phyloP scores from a whole-genome alignment of 2,888 invertebrate genomes.

The Macrosoma leucophasiata region DNA sequence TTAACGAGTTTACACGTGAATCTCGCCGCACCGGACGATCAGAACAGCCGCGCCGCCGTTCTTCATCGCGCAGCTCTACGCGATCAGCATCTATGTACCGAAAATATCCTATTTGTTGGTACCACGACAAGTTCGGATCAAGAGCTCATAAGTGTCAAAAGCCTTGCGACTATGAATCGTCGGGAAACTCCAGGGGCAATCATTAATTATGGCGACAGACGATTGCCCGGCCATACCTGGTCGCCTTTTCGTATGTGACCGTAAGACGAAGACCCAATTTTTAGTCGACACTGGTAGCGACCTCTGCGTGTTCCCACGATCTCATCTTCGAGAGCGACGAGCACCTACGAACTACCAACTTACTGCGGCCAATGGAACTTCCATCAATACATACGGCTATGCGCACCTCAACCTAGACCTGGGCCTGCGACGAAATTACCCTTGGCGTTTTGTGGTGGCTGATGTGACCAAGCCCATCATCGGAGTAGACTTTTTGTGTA shows the following conservation, averaged over 20 bases:
- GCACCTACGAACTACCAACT: slow-evolving; percentile 26
- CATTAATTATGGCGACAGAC: slow-evolving; percentile 29
- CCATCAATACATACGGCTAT: not conserved
- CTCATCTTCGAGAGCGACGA: slow-evolving; percentile 17
- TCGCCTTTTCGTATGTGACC: slow-evolving; percentile 24
- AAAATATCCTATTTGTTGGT: slow-evolving; percentile 22
- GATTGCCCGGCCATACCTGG: slow-evolving; percentile 18
- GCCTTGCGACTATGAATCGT: slow-evolving; percentile 10
- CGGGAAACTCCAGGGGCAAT: slow-evolving; percentile 24
- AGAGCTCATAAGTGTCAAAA: slow-evolving; percentile 16
- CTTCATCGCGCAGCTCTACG: not conserved
- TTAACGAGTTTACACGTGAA: not conserved
- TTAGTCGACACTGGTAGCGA: slow-evolving; percentile 15
- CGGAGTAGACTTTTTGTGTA: slow-evolving; percentile 18
- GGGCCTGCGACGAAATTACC: not conserved
- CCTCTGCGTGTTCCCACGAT: slow-evolving; percentile 23
- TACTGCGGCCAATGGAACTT: slow-evolving; percentile 31
- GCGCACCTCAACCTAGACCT: not conserved
- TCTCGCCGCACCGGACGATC: not conserved
- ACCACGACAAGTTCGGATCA: slow-evolving; percentile 18
- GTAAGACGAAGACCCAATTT: slow-evolving; percentile 15
- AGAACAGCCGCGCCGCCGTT: not conserved
- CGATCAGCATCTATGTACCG: slow-evolving; percentile 13
- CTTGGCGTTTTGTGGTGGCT: not conserved
- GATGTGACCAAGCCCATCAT: slow-evolving; percentile 35